Percentiles rank a stretch among this genome's conserved stretches.
Evolutionary conservation across 2,797 vertebrate species (phyloP).

Genomic region (Bradypus variegatus): DNA sequence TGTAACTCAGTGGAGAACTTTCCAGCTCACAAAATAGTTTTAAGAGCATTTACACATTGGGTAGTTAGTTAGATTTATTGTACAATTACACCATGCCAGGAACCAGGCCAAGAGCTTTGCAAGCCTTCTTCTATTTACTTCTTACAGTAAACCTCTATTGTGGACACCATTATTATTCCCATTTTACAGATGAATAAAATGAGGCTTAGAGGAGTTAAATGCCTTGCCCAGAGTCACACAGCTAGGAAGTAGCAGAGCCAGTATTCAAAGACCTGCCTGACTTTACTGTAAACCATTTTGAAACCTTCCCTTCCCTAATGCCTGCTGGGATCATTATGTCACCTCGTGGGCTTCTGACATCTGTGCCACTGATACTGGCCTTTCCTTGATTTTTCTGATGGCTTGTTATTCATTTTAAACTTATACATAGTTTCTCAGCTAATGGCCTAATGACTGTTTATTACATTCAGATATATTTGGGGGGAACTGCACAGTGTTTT

Average conservation of each 20-base stretch:
- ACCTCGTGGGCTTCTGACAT: not conserved
- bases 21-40: not conserved
- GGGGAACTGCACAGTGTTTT: not conserved
- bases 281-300: not conserved
- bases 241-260: not conserved
- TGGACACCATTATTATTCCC: not conserved
- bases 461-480: not conserved
- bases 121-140: not conserved
- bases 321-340: not conserved
- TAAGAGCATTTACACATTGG: not conserved
- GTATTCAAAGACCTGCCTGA: not conserved
- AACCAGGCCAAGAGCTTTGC: not conserved
- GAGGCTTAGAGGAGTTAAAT: not conserved
- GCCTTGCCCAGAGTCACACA: not conserved
- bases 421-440: not conserved
- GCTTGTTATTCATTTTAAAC: not conserved
- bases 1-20: not conserved
- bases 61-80: not conserved
- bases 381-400: not conserved
- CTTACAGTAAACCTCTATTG: not conserved
- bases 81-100: not conserved
- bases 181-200: slow-evolving; percentile 1
- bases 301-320: not conserved
- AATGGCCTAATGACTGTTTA: not conserved
- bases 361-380: not conserved